Percentiles rank a stretch among this genome's conserved stretches.
Conservation (phyloP, 2,888 invertebrate species). For the Graphium colonna region DNA sequence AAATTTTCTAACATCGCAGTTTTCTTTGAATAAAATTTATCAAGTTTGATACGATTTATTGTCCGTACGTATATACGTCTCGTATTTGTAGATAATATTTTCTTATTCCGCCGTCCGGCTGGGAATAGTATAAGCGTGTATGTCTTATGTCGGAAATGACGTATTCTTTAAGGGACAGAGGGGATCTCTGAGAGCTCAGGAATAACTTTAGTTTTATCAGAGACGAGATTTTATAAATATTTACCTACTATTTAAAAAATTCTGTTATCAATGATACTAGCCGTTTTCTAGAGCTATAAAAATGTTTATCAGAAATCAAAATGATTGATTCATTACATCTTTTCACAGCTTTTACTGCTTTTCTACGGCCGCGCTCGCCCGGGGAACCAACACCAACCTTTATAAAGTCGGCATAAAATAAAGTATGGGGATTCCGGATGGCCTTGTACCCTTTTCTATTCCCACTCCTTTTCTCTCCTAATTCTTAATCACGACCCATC, state of each 20-base stretch:
- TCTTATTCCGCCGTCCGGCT: not conserved
- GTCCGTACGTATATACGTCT: not conserved
- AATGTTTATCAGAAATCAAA: no score
- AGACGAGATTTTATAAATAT: not conserved
- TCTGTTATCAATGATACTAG: not conserved
- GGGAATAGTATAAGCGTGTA: slow-evolving; percentile 1
- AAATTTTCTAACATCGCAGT: no score
- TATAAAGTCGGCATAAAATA: no score
- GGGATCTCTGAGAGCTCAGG: not conserved
- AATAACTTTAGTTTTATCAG: not conserved
- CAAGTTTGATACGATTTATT: no score
- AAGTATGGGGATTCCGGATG: no score
- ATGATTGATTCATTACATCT: no score
- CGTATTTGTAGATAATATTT: not conserved
- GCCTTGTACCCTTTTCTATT: no score
- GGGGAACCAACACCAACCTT: no score
- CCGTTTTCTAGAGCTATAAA: not conserved
- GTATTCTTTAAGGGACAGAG: not conserved
- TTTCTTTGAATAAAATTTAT: not conserved
- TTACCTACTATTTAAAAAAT: not conserved
- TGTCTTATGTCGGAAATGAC: slow-evolving; percentile 6
- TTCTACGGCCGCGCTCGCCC: no score
- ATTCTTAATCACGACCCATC: no score
- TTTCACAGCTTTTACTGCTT: no score
- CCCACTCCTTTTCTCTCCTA: no score